Percentiles rank a stretch among this genome's conserved stretches.
Evolutionary conservation across 1,140 invertebrate species (phyloP).

Genomic region (Drosophila mayri): DNA sequence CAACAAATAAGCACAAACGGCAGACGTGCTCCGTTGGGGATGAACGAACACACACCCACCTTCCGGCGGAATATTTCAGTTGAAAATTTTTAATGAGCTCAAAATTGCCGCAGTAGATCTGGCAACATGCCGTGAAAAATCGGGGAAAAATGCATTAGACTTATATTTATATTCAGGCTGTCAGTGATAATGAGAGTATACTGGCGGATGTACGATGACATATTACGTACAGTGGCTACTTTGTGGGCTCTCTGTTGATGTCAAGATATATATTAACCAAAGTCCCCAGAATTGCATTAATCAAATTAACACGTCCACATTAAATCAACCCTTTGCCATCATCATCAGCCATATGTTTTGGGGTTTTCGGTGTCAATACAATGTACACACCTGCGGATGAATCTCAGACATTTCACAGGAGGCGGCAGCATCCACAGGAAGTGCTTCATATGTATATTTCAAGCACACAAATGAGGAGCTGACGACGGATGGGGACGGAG

Average conservation of each 20-base stretch:
- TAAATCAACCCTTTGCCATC: slow-evolving; percentile 6
- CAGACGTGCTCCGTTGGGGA: slow-evolving; percentile 35
- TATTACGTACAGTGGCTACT: slow-evolving; percentile 1
- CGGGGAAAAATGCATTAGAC: background rate
- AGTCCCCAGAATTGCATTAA: slow-evolving; percentile 11
- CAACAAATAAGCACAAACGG: slow-evolving; percentile 44
- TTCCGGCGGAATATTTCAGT: slow-evolving; percentile 81
- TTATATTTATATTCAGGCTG: background rate
- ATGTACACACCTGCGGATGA: slow-evolving; percentile 49
- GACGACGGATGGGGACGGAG: slow-evolving; percentile 41
- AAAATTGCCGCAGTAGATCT: slow-evolving; percentile 52
- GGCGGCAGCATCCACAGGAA: slow-evolving; percentile 41
- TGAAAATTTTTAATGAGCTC: slow-evolving; percentile 82
- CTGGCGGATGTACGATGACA: slow-evolving; percentile 25
- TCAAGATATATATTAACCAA: background rate
- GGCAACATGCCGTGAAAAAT: slow-evolving; percentile 16
- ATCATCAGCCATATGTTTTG: slow-evolving; percentile 8
- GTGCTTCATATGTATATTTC: slow-evolving; percentile 40
- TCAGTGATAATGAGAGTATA: slow-evolving; percentile 22
- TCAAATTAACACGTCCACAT: slow-evolving; percentile 16
- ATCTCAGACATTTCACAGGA: slow-evolving; percentile 52
- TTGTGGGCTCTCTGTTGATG: background rate
- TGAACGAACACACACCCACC: slow-evolving; percentile 36
- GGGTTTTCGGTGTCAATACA: slow-evolving; percentile 51
- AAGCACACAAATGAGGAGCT: slow-evolving; percentile 21